phyloP scores from a whole-genome alignment of 1,140 invertebrate genomes.

The Leptestheria dahalacensis region DNA sequence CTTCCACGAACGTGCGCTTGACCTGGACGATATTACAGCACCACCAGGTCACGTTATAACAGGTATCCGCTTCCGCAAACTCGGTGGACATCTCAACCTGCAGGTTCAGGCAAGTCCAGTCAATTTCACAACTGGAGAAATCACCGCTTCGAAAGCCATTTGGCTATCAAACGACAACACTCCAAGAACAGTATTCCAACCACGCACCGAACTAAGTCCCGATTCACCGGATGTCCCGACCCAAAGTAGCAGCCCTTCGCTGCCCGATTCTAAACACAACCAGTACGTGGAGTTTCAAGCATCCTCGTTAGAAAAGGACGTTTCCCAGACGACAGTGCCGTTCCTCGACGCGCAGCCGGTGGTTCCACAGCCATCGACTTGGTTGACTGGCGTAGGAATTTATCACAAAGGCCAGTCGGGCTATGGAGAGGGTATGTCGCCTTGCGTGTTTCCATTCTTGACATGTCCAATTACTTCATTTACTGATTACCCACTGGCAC shows the following conservation, averaged over 20 bases:
- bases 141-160: conserved; percentile 41
- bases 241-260: conserved; percentile 32
- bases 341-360: conserved; percentile 66
- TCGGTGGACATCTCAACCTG: conserved; percentile 66
- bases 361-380: conserved; percentile 39
- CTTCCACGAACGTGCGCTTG: conserved; percentile 56
- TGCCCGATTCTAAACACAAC: conserved; percentile 47
- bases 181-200: conserved; percentile 32
- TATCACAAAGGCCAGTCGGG: conserved; percentile 53
- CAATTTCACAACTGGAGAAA: conserved; percentile 53
- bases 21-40: conserved; percentile 58
- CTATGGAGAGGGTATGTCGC: conserved; percentile 64
- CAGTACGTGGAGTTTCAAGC: conserved; percentile 54
- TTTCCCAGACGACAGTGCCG: conserved; percentile 67
- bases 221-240: conserved; percentile 51
- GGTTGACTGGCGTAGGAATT: conserved; percentile 53
- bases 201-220: conserved; percentile 39
- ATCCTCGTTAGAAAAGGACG: conserved; percentile 56
- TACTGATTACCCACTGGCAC: neutral
- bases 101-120: conserved; percentile 64
- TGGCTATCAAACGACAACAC: conserved; percentile 73
- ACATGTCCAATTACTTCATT: conserved; percentile 34
- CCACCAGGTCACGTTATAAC: conserved; percentile 44
- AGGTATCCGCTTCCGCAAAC: conserved; percentile 50
- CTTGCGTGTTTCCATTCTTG: conserved; percentile 57